These are phyloP conservation scores for Pandion haliaetus DNA, from an alignment of 2,113 vertebrate species.

Conservation along the genomic window DNA sequence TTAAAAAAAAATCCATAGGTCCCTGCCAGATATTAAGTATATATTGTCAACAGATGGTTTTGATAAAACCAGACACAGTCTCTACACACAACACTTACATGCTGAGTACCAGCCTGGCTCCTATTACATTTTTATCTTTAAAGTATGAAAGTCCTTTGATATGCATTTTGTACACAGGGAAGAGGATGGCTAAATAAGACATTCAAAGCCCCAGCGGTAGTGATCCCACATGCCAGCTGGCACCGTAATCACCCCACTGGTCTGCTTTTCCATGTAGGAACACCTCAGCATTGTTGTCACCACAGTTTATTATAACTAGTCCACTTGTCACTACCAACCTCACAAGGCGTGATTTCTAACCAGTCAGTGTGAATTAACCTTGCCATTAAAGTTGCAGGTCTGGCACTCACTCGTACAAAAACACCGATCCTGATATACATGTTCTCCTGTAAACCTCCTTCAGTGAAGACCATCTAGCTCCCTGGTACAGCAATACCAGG, in stretches of 20 bases:
- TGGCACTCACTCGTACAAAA: neutral
- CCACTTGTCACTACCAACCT: neutral
- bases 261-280: neutral
- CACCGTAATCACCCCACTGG: fast-evolving
- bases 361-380: neutral
- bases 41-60: neutral
- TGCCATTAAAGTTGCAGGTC: neutral
- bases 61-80: neutral
- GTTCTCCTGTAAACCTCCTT: neutral
- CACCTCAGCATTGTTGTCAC: neutral
- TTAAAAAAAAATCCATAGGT: neutral
- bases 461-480: neutral
- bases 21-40: neutral
- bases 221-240: neutral
- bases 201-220: neutral
- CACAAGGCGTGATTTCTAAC: neutral
- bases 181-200: neutral
- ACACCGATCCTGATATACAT: neutral
- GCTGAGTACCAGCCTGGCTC: neutral
- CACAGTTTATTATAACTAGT: neutral
- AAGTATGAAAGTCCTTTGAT: neutral
- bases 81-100: neutral
- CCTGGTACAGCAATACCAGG: neutral
- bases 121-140: neutral
- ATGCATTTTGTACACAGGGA: neutral